Percentiles rank a stretch among this genome's conserved stretches.
phyloP scores from a whole-genome alignment of 2,888 invertebrate species.

The Sarcophaga rosellei region DNA sequence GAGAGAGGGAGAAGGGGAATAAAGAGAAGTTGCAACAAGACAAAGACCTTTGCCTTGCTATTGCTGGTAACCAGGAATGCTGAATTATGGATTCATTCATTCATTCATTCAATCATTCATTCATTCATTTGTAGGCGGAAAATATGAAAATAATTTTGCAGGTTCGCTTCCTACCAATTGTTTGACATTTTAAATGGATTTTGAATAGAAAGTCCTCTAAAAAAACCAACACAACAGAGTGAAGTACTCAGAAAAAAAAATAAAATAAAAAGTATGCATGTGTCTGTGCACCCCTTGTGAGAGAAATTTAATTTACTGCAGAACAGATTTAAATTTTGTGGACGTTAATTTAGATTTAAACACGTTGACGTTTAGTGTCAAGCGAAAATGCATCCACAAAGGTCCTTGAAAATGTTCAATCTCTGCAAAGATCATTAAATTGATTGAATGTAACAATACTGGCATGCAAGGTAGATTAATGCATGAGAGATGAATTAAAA shows the following conservation, averaged over 20 bases:
- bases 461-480: too few relatives aligned
- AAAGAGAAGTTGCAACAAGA: neutral
- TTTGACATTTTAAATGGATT: constrained; percentile 47
- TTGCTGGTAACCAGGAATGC: constrained; percentile 9
- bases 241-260: neutral
- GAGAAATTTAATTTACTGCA: too few relatives aligned
- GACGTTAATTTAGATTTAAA: too few relatives aligned
- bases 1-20: neutral
- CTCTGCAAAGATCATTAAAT: too few relatives aligned
- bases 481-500: too few relatives aligned
- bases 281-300: too few relatives aligned
- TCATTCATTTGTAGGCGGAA: constrained; percentile 28
- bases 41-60: constrained; percentile 56
- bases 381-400: too few relatives aligned
- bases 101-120: neutral
- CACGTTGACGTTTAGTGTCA: too few relatives aligned
- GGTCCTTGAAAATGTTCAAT: too few relatives aligned
- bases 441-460: too few relatives aligned
- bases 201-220: neutral
- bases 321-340: too few relatives aligned
- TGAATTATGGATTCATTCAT: constrained; percentile 6
- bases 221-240: neutral
- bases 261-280: too few relatives aligned
- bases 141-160: constrained; percentile 33
- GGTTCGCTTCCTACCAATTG: constrained; percentile 1